Conservation (phyloP, 2,113 vertebrate genomes). For the Neodon shergylaensis region DNA sequence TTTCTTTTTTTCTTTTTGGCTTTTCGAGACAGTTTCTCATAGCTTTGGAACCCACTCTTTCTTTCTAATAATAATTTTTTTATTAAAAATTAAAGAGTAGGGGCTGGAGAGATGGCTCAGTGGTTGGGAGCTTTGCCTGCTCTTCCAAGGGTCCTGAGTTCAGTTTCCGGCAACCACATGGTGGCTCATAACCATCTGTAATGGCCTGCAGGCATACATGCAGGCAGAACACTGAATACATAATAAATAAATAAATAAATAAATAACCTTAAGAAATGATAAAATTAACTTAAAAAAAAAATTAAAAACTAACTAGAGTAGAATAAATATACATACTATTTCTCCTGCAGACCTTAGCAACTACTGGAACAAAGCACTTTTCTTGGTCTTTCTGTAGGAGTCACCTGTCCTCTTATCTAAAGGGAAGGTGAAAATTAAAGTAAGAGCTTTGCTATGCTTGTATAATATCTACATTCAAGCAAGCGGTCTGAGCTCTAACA, state of each 20-base stretch:
- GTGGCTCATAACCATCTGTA: too few relatives aligned
- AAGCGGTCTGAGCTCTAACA: constrained; percentile 55
- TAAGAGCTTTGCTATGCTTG: background rate
- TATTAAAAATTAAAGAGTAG: background rate
- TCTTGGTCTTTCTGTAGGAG: background rate
- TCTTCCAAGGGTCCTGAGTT: too few relatives aligned
- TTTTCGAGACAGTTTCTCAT: too few relatives aligned
- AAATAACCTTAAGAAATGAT: too few relatives aligned
- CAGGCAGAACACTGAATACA: too few relatives aligned
- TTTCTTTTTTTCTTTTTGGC: background rate
- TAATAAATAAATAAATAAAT: too few relatives aligned
- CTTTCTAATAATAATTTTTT: background rate
- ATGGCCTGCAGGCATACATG: too few relatives aligned
- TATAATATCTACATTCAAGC: constrained; percentile 60
- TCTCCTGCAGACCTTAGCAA: background rate
- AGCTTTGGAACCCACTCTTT: background rate
- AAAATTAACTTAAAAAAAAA: too few relatives aligned
- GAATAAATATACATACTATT: background rate
- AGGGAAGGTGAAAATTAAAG: constrained; percentile 37
- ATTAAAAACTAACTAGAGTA: constrained; percentile 33
- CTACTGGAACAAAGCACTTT: background rate
- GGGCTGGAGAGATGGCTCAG: too few relatives aligned
- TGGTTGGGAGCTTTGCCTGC: too few relatives aligned
- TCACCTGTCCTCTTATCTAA: background rate
- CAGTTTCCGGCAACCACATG: too few relatives aligned